Percentiles rank a stretch among this genome's conserved stretches.
These are phyloP conservation scores for Dynastes tityus DNA, from an alignment of 2,888 invertebrate genomes.

Conservation along the genomic window DNA sequence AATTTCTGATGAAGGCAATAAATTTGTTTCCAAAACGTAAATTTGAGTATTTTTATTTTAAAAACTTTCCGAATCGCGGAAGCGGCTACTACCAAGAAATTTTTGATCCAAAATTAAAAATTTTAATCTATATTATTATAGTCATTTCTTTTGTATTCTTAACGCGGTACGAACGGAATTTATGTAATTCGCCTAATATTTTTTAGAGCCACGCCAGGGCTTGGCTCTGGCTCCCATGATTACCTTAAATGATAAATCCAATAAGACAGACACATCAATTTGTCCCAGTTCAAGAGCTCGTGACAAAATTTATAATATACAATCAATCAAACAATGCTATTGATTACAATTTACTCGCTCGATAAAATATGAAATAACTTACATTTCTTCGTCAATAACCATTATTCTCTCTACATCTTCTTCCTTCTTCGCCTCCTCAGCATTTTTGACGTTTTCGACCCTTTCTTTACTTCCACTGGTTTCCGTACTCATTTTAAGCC, in stretches of 20 bases:
- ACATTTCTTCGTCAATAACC: conserved; percentile 52
- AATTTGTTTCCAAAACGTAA: too few species aligned
- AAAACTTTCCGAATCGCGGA: too few species aligned
- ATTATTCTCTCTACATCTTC: conserved; percentile 45
- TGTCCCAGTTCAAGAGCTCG: background rate
- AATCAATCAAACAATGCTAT: conserved; percentile 13
- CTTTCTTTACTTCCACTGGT: conserved; percentile 13
- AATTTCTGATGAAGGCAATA: too few species aligned
- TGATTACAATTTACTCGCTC: background rate
- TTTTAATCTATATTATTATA: too few species aligned
- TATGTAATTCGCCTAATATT: too few species aligned
- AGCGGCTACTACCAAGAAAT: too few species aligned
- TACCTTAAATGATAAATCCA: background rate
- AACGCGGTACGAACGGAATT: too few species aligned
- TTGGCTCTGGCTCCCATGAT: too few species aligned
- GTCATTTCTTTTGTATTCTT: too few species aligned
- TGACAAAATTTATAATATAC: background rate
- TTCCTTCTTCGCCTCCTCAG: background rate
- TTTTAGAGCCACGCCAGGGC: too few species aligned
- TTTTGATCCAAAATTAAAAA: too few species aligned
- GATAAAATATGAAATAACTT: conserved; percentile 36
- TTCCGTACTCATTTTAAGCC: background rate
- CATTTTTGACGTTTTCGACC: conserved; percentile 16
- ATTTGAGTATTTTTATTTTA: too few species aligned
- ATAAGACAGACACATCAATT: background rate